Evolutionary conservation across 1,140 invertebrate species (phyloP), one percentile per base, ranked within the genome.

Genomic region (Phocides pigmalion): DNA sequence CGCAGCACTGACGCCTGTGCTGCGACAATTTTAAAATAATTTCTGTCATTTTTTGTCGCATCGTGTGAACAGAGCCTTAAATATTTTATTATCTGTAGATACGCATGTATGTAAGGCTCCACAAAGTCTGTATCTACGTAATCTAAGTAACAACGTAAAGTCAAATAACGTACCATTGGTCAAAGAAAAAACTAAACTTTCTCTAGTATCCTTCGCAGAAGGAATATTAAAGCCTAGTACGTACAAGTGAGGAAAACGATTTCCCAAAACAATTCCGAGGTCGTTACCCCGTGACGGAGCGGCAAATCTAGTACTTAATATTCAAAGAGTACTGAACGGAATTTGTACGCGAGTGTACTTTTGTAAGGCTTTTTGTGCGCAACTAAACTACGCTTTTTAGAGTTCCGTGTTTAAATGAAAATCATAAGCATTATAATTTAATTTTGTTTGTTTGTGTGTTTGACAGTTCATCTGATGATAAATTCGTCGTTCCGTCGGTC

Each of bases 221-320:
- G 22, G 44, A 47, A 47, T 51, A 51, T 37, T 51, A 46, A n/a
- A 20, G 42, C 42, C 17, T 28, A 44, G 41, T 44, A 20, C 20
- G 39, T 14, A 53, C 11, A 44, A 51, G 49, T 35, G 32, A 20
- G 49, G 41, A 58, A 28, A 58, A 58, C 53, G 53, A 44, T 44
- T 58, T 20, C 39, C 39, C 2, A 44, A 44, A 58, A 58, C 53
- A 44, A 44, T 42, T 58, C 39, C 20, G 53, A 39, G 53, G 39
- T 44, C 39, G 39, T 58, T 58, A 42, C 39, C 14, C 53, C 15
- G 12, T 44, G 53, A 58, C 39, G 53, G 41, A 28, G 4, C 39
- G 19, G 39, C 9, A 58, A 58, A 58, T 58, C 22, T 20, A 44
- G 22, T 20, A 12, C 41, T 58, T 58, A 42, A 58, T 58, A 58